Percentiles rank a stretch among this genome's conserved stretches.
phyloP scores from a whole-genome alignment of 1,140 invertebrate genomes.

The Aphaenogaster rudis region DNA sequence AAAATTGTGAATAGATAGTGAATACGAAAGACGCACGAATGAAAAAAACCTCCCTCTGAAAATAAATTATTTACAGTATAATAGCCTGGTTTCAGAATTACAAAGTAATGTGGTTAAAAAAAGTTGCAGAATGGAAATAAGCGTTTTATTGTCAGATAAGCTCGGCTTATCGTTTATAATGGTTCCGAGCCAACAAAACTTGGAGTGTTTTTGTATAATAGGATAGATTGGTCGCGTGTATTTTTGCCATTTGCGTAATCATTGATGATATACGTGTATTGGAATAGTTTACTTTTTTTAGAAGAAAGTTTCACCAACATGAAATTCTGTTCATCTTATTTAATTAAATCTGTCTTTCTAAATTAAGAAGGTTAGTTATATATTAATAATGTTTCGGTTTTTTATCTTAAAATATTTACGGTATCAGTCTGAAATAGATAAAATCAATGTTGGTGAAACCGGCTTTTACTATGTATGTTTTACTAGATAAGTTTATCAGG shows the following conservation, averaged over 20 bases:
- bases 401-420: neutral
- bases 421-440: neutral
- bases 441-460: conserved; percentile 39
- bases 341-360: conserved; percentile 7
- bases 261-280: conserved; percentile 23
- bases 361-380: neutral
- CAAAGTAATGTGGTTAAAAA: neutral
- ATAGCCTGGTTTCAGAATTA: conserved; percentile 24
- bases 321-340: neutral
- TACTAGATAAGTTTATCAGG: conserved; percentile 22
- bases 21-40: neutral
- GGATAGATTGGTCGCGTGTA: conserved; percentile 12
- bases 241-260: conserved; percentile 40
- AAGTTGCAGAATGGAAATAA: conserved; percentile 6
- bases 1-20: neutral
- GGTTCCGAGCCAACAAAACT: neutral
- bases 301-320: conserved; percentile 31
- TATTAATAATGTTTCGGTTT: neutral
- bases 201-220: conserved; percentile 50
- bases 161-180: neutral
- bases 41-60: conserved; percentile 19
- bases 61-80: conserved; percentile 30
- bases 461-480: conserved; percentile 19
- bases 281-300: conserved; percentile 30
- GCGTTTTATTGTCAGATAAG: conserved; percentile 28